Evolutionary conservation across 2,888 invertebrate species (phyloP), one percentile per base, ranked within the genome.

Genomic region (Lasioglossum oenotherae): DNA sequence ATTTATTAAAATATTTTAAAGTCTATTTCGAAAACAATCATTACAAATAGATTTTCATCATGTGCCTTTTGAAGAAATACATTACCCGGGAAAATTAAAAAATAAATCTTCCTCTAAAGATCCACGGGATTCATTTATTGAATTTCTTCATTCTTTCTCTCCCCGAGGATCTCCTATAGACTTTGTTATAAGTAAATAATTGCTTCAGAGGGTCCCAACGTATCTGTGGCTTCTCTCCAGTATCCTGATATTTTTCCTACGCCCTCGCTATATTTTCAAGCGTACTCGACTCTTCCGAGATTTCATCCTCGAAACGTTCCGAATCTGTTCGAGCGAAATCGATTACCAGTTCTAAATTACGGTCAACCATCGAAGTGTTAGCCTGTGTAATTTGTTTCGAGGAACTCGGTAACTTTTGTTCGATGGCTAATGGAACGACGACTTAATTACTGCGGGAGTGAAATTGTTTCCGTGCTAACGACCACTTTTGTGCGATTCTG

Each of bases 391-490:
- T 14, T 79, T 82, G 16, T n/a, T 14, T 44, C 60, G 57, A 27
- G 60, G 60, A 44, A 46, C 46, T 19, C 27, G 31, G 49, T 78
- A 64, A 16, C 49, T 64, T 35, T 67, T 27, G 72, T 72, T 27
- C 60, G 31, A 27, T 0, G 44, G 74, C 49, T 72, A 75, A 80
- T 75, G 23, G 46, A 57, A 74, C n/a, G 57, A 16, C 41, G 27
- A 69, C 19, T 46, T 38, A 23, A 60, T 69, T 77, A 77, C 27
- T 10, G 31, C 8, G 38, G 4, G n/a, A 19, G 64, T 19, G 53
- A 44, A 53, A 74, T 78, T 78, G 72, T 81, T 74, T n/a, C 67
- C 46, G 64, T 31, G 64, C 35, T 49, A 73, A 73, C 72, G 49
- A 73, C 60, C 57, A 38, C 67, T 35, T 10, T 41, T n/a, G 27